Percentiles rank a stretch among this genome's conserved stretches.
These are phyloP conservation scores for Platorchestia sp. DNA, from an alignment of 1,140 invertebrate species.

Conservation along the genomic window DNA sequence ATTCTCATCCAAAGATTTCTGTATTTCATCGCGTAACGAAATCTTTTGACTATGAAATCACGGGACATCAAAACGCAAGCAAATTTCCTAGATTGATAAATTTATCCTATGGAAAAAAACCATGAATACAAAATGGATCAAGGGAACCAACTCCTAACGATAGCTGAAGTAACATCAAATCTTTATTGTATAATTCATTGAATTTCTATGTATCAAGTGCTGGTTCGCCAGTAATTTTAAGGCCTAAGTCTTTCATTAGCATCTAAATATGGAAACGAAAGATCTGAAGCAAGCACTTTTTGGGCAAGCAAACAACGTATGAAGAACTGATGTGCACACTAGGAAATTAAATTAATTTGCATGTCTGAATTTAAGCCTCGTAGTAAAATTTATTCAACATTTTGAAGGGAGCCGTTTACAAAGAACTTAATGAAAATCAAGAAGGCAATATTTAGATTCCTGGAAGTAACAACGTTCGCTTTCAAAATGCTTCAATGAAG, in stretches of 20 bases:
- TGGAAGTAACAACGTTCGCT: not conserved
- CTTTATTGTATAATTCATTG: not conserved
- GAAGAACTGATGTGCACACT: not conserved
- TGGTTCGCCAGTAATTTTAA: not conserved
- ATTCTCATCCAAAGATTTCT: too few species aligned
- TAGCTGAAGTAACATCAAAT: not conserved
- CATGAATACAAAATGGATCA: not conserved
- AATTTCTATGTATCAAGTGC: too few species aligned
- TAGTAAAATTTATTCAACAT: not conserved
- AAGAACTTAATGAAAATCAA: not conserved
- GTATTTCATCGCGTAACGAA: not conserved
- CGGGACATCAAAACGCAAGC: not conserved
- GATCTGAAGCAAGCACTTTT: not conserved
- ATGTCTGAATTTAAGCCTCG: not conserved
- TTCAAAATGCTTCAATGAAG: not conserved
- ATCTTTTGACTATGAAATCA: not conserved
- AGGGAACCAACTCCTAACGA: not conserved
- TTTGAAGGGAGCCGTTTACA: not conserved
- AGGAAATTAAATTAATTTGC: not conserved
- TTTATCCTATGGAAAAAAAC: not conserved
- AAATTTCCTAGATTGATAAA: not conserved
- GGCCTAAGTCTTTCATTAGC: not conserved
- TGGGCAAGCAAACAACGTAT: not conserved
- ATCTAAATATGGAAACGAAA: not conserved
- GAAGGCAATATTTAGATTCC: not conserved